Base-by-base conservation (phyloP, 2,797 vertebrate species). In the Peromyscus nudipes region DNA sequence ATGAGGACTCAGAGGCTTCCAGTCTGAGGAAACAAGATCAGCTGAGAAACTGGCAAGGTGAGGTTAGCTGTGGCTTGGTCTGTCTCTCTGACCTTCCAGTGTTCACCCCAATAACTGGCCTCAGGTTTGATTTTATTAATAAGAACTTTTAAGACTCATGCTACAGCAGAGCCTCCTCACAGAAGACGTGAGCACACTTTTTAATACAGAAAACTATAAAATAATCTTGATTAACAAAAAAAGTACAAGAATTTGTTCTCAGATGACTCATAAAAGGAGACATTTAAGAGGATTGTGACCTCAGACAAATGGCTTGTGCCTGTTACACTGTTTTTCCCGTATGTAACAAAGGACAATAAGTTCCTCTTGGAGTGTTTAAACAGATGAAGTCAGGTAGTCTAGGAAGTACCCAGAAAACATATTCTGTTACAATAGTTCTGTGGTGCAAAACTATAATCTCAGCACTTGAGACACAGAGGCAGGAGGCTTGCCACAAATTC, bases 161-260 rank as follows among this genome's bases (percentile, higher is more conserved):
- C n/a, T n/a, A n/a, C 34, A 55, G 60, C 55, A 62, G 25, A 57
- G 17, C 64, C 76, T 89, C 14, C 49, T 57, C 60, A 8, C 27
- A 93, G n/a, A 25, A 25, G 52, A 89, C 9, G 13, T 17, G 25
- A n/a, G 6, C 12, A 85, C 8, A 94, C 19, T 82, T 89, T 85
- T 95, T 67, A 81, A 88, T 64, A 92, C 55, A 86, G 52, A 92
- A 86, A 77, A 91, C 27, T 49, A 94, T 37, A 88, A 96, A 94
- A 49, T 27, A 88, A 73, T 79, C 55, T 94, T 92, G 52, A 52
- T 52, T 52, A 93, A 87, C 37, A 49, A 92, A 40, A 69, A 69
- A 91, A 88, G 46, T 29, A 49, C 55, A 90, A 86, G 55, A 16
- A 25, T 89, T 62, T 91, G 34, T 80, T 82, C 40, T 76, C 83